These are phyloP conservation scores for Taxidea taxus DNA, from an alignment of 2,113 vertebrate species.

Conservation along the genomic window DNA sequence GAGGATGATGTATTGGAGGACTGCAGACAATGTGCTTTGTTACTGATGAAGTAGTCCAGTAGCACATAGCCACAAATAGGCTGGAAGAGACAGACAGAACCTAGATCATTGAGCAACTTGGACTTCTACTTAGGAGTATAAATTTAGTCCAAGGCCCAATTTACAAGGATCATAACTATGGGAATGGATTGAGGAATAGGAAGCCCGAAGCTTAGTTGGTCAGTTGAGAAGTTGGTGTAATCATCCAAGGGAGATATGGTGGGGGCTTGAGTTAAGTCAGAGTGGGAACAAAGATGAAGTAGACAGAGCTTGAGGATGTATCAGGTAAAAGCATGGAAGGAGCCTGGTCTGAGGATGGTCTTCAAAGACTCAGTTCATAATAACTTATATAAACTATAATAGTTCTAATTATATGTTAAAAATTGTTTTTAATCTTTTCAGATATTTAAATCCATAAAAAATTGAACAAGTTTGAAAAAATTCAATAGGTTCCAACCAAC, in stretches of 20 bases:
- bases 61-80: not conserved
- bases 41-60: not conserved
- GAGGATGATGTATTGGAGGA: too few species aligned
- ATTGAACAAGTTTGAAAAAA: not conserved
- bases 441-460: not conserved
- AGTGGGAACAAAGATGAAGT: not conserved
- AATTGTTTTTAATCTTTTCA: not conserved
- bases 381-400: not conserved
- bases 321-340: not conserved
- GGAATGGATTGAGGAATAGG: not conserved
- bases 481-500: not conserved
- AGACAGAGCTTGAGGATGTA: not conserved
- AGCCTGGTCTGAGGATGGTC: not conserved
- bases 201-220: not conserved
- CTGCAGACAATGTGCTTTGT: not conserved
- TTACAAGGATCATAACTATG: not conserved
- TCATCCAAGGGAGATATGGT: not conserved
- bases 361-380: not conserved
- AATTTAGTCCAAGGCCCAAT: not conserved
- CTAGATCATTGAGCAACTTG: not conserved
- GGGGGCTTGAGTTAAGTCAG: not conserved
- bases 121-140: not conserved
- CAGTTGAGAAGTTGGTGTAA: not conserved
- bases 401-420: not conserved
- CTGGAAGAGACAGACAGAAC: not conserved